These are phyloP conservation scores for Grammomys surdaster DNA, from an alignment of 2,113 vertebrate species.

Conservation along the genomic window DNA sequence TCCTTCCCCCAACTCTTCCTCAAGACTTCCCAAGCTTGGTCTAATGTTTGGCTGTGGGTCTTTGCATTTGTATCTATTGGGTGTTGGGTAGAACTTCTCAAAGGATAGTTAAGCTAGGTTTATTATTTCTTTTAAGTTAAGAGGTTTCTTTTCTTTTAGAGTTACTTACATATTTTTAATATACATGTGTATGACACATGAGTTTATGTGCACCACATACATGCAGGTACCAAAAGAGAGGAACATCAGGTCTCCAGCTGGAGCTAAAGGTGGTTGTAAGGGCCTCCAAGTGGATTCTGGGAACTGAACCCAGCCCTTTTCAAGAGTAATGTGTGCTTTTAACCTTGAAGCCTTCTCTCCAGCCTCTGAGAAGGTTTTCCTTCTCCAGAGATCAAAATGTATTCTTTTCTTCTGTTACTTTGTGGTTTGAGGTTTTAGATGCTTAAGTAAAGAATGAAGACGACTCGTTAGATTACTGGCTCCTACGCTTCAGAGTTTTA, in stretches of 20 bases:
- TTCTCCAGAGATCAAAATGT: background rate
- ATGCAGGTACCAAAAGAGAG: background rate
- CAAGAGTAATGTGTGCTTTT: background rate
- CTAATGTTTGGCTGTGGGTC: too few species aligned
- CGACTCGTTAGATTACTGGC: background rate
- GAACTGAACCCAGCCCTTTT: background rate
- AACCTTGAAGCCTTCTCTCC: too few species aligned
- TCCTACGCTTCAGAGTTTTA: background rate
- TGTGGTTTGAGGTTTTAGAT: background rate
- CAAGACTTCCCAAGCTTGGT: too few species aligned
- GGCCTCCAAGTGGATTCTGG: background rate
- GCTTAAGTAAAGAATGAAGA: background rate
- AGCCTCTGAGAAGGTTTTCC: background rate
- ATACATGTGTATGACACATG: background rate
- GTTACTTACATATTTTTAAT: background rate
- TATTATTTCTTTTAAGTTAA: conserved; percentile 20
- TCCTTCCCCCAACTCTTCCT: too few species aligned
- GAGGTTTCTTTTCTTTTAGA: background rate
- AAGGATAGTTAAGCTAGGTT: too few species aligned
- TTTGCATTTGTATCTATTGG: too few species aligned
- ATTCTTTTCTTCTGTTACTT: conserved; percentile 34
- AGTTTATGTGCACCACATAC: background rate
- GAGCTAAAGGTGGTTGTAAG: too few species aligned
- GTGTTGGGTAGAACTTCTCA: too few species aligned
- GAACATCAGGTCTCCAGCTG: background rate